A percentile compares a stretch with the other conserved stretches of the same genome.
Evolutionary conservation across 2,113 vertebrate genomes (phyloP).

Genomic region (Lamprotornis superbus): DNA sequence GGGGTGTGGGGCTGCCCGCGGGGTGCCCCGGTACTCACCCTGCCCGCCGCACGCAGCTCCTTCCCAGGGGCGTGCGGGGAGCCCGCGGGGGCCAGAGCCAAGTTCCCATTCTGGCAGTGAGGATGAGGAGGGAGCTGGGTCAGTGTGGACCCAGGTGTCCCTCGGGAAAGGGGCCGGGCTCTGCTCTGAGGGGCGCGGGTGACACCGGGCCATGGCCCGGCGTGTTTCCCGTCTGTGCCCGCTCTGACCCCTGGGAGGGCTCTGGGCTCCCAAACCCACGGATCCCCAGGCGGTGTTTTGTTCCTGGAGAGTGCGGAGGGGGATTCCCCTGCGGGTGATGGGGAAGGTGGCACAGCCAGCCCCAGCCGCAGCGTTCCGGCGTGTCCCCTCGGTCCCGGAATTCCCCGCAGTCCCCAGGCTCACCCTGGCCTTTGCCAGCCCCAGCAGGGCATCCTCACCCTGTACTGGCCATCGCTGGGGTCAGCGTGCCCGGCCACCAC

Average conservation of each 20-base stretch:
- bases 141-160: neutral
- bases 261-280: neutral
- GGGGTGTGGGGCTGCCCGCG: neutral
- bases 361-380: neutral
- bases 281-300: fast-evolving
- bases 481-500: fast-evolving
- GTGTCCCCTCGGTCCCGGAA: fast-evolving
- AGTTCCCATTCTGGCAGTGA: neutral
- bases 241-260: fast-evolving
- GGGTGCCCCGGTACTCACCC: neutral
- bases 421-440: neutral
- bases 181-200: neutral
- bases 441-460: neutral
- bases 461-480: fast-evolving
- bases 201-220: fast-evolving
- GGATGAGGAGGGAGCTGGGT: neutral
- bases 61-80: neutral
- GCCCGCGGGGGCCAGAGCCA: neutral
- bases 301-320: neutral
- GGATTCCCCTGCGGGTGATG: fast-evolving
- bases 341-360: neutral
- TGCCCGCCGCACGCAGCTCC: neutral
- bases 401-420: neutral
- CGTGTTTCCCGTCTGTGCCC: fast-evolving
- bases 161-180: neutral